Base-by-base conservation (phyloP, 2,888 invertebrate species). In the Ametastegia equiseti region DNA sequence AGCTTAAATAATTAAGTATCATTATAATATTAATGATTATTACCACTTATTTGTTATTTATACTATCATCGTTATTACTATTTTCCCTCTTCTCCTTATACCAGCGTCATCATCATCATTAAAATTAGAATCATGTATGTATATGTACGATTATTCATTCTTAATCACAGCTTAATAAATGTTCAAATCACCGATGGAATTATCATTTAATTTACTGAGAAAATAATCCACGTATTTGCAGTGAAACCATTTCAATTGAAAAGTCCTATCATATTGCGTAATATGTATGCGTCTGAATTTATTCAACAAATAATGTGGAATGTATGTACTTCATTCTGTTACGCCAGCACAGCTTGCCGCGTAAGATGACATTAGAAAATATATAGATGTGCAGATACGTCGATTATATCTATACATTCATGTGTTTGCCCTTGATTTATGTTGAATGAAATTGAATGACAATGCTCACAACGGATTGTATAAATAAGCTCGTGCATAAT, bases 221-320 rank as follows among this genome's bases (percentile, higher is more conserved):
- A 71, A 27, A 71, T 30, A 71, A 45, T 71, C 30, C 45, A 45
- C 27, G 30, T 42, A 47, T 30, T 27, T n/a, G 11, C 45, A 71
- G 30, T 71, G 67, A 67, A 67, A 36, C 36, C 39, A 67, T 67
- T 67, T 36, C 39, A 7, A 39, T 19, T 67, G 67, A 7, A 36
- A 67, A 60, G 15, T 30, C 15, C 60, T 27, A 60, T 60, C 23
- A 60, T 60, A 60, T 60, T 30, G 30, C 30, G 30, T 27, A 60
- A 27, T 27, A 30, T 11, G 13, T 4, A 60, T 60, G 13, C 0
- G 13, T 54, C 13, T 30, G 3, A 36, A 54, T 36, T 75, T 50
- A 36, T 54, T n/a, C n/a, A 75, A 54, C 23, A 60, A 78, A 78
- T 78, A 60, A 39, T 78, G 63, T 78, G 78, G 78, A 78, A 78